Base-by-base conservation (phyloP, 1,140 invertebrate species). In the Lepidurus packardi region DNA sequence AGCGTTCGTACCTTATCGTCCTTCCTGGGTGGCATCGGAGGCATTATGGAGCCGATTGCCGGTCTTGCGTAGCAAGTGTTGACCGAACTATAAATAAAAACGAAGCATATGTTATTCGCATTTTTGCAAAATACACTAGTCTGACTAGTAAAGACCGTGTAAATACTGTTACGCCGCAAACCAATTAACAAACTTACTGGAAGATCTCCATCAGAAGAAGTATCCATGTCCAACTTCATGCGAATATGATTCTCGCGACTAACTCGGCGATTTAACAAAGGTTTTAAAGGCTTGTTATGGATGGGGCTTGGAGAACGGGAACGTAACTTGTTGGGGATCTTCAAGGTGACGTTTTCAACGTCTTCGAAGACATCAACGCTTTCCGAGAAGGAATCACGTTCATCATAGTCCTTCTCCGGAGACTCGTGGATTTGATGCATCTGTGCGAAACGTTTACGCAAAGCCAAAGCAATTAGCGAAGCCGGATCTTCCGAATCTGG, bases 81-180 rank as follows among this genome's bases (percentile, higher is more conserved):
- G 78, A 13, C 78, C 78, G 24, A 78, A 78, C 78, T 78, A 44
- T 75, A 78, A 73, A 78, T 41, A 47, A 78, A 73, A 75, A 75
- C 43, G 0, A 74, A 16, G 21, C 16, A 43, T 1, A 65, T 73
- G 25, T 16, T 16, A 9, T 34, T 42, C 2, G 75, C 21, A 34
- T 8, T 76, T 44, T 42, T 41, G 41, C 44, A 34, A 76, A 25
- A 76, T n/a, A 42, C 21, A 34, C n/a, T 44, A 34, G 34, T 34
- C 4, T 34, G 34, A 34, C 34, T 34, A 34, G 34, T 34, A 34
- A 34, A 34, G 34, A 34, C 34, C 34, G 34, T 34, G 34, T 34
- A 34, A 34, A 34, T 34, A 34, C 34, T 34, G 34, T 34, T 4
- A 34, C 34, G 34, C 34, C 2, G 34, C 34, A 34, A 34, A 34